These are phyloP conservation scores for Dynastes hyllus DNA, from an alignment of 2,888 invertebrate genomes.

Conservation along the genomic window DNA sequence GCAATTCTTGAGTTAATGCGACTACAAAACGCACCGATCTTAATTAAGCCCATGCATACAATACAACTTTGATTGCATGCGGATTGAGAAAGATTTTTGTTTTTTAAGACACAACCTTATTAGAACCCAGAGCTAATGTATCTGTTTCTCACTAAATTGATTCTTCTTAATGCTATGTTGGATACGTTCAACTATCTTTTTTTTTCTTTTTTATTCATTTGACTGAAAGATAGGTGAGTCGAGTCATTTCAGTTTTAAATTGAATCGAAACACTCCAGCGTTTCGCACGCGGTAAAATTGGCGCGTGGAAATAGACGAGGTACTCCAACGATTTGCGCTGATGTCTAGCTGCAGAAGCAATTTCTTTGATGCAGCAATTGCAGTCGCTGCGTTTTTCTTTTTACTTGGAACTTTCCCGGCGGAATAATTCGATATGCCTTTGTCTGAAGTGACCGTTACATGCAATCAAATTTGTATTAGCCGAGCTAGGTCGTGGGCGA, in stretches of 20 bases:
- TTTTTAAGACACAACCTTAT: neutral
- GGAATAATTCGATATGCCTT: slow-evolving; percentile 49
- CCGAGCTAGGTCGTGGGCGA: neutral
- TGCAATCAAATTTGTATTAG: slow-evolving; percentile 49
- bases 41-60: no score
- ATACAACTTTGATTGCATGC: no score
- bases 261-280: slow-evolving; percentile 38
- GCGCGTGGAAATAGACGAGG: slow-evolving; percentile 47
- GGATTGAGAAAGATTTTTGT: neutral
- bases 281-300: slow-evolving; percentile 37
- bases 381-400: slow-evolving; percentile 45
- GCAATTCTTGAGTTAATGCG: no score
- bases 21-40: no score
- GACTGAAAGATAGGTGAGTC: slow-evolving; percentile 42
- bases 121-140: neutral
- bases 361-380: slow-evolving; percentile 57
- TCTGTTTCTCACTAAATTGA: slow-evolving; percentile 12
- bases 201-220: slow-evolving; percentile 15
- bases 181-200: neutral
- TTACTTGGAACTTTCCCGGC: slow-evolving; percentile 43
- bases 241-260: slow-evolving; percentile 43
- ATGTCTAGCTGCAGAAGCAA: slow-evolving; percentile 52
- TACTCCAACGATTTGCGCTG: neutral
- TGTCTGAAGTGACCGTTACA: slow-evolving; percentile 44
- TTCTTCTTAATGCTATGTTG: neutral